Conservation (phyloP, 2,888 invertebrate genomes). For the Ectemnius cavifrons region DNA sequence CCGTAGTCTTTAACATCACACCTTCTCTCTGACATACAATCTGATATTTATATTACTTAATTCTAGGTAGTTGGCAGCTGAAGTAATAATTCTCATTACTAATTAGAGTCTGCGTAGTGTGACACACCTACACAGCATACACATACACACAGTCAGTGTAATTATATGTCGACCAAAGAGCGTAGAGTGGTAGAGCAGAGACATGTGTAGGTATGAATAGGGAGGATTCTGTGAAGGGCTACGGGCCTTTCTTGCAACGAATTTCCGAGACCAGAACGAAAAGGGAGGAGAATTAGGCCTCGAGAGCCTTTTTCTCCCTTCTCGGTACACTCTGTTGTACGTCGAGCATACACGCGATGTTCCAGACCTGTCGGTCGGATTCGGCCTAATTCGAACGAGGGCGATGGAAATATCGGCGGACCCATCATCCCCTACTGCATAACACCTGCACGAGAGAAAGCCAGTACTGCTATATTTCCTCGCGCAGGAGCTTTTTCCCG, state of each 20-base stretch:
- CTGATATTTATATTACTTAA: conserved; percentile 12
- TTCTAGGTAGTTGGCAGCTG: conserved; percentile 48
- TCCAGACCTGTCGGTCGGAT: no score
- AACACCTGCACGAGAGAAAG: no score
- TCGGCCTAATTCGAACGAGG: no score
- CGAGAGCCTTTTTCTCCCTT: background rate
- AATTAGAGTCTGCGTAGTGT: conserved; percentile 42
- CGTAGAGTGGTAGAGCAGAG: conserved; percentile 6
- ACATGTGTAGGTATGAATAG: conserved; percentile 5
- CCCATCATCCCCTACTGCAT: no score
- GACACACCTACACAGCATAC: no score
- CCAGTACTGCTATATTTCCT: no score
- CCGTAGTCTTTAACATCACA: conserved; percentile 28
- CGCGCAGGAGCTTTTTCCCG: no score
- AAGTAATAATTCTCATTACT: conserved; percentile 41
- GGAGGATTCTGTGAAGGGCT: conserved; percentile 14
- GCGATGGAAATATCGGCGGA: no score
- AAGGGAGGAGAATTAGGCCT: background rate
- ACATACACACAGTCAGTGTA: no score
- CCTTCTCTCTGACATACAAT: conserved; percentile 33
- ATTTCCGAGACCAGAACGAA: conserved; percentile 42
- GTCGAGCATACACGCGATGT: no score
- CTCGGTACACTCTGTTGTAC: no score
- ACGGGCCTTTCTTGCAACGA: conserved; percentile 42
- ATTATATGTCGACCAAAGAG: no score